Percentiles rank a stretch among this genome's conserved stretches.
These are phyloP conservation scores for Drosophila phalerata DNA, from an alignment of 2,888 invertebrate species.

Conservation along the genomic window DNA sequence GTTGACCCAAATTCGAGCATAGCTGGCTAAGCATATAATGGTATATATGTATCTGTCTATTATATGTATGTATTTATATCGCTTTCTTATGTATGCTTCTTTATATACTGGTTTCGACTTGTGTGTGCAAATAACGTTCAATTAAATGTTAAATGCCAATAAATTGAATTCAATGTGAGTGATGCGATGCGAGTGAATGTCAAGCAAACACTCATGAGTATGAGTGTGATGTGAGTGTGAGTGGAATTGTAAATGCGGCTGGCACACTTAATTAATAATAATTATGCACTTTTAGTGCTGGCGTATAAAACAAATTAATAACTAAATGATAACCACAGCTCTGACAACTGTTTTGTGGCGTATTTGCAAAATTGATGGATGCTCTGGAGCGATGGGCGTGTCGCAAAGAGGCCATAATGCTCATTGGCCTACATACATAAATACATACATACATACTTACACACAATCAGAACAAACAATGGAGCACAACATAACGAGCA, in stretches of 20 bases:
- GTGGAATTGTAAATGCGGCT: constrained; percentile 8
- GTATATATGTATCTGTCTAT: constrained; percentile 7
- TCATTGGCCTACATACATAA: constrained; percentile 61
- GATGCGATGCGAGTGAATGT: constrained; percentile 29
- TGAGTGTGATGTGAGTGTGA: constrained; percentile 15
- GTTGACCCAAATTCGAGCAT: constrained; percentile 58
- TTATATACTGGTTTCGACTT: background rate
- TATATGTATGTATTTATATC: background rate
- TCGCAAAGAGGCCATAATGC: constrained; percentile 38
- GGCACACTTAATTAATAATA: constrained; percentile 51
- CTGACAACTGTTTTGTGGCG: constrained; percentile 15
- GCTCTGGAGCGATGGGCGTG: constrained; percentile 21
- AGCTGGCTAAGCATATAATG: constrained; percentile 32
- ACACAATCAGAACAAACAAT: constrained; percentile 17
- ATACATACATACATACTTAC: constrained; percentile 38
- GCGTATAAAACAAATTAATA: constrained; percentile 54
- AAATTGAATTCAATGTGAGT: constrained; percentile 48
- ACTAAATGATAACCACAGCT: constrained; percentile 31
- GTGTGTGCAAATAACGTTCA: constrained; percentile 27
- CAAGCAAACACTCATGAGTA: constrained; percentile 1
- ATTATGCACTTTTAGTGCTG: constrained; percentile 50
- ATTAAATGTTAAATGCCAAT: constrained; percentile 59
- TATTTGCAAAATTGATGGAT: constrained; percentile 36
- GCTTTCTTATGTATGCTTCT: constrained; percentile 2
- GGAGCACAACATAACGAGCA: constrained; percentile 39